Evolutionary conservation across 2,888 invertebrate genomes (phyloP), one percentile per base, ranked within the genome.

Genomic region (Lasioglossum figueresi): DNA sequence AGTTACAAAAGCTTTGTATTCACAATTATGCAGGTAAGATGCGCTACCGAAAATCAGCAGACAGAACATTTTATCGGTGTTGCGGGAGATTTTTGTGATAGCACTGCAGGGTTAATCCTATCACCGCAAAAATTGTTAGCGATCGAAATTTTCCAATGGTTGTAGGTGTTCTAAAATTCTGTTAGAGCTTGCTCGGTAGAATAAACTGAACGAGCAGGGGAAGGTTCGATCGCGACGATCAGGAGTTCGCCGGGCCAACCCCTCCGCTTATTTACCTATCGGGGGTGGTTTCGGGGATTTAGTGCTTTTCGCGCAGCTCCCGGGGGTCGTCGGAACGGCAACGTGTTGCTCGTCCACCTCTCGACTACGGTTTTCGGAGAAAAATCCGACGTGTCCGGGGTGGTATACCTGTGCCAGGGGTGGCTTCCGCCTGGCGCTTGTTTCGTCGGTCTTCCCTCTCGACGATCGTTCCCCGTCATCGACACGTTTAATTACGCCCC

Each of bases 401-500:
- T 19, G 71, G 63, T 63, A 16, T 83, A 80, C 75, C 80, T 73
- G 82, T 23, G 27, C 73, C 59, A 27, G 74, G 70, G 40, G 70
- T 70, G 40, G 66, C n/a, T 80, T 76, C n/a, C 79, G 76, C 59
- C 73, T 37, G 37, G 43, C 71, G n/a, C 70, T 63, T 59, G 77
- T 82, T 71, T 12, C n/a, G 56, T n/a, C 56, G 56, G n/a, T 66
- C 12, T 45, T 66, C 77, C 72, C 79, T 12, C 73, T 75, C 43
- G 75, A 72, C 68, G 63, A 79, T 82, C 68, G 78, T 76, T 84
- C 78, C 70, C 80, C 79, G 76, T 88, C 89, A 82, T 74, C 84
- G 85, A 88, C 89, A 70, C 87, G 91, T 89, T 90, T 90, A 90
- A 90, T 90, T 90, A 89, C 85, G 78, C 75, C 77, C 80, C 76